Conservation (phyloP, 2,888 invertebrate genomes). For the Notodonta ziczac region DNA sequence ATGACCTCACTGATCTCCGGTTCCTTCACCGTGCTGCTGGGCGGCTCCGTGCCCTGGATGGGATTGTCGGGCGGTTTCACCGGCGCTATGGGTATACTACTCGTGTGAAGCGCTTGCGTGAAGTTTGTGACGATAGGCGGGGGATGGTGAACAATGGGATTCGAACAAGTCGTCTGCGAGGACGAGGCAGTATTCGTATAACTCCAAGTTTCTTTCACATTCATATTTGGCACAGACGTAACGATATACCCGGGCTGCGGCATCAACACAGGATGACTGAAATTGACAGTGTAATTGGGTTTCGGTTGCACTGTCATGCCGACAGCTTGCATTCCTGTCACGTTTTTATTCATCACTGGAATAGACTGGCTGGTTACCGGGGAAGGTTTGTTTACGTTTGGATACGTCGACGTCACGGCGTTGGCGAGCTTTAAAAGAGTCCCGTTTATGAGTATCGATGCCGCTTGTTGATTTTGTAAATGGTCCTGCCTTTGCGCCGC, state of each 20-base stretch:
- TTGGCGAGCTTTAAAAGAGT: constrained; percentile 78
- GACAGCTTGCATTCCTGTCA: constrained; percentile 72
- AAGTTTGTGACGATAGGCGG: constrained; percentile 67
- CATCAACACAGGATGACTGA: constrained; percentile 77
- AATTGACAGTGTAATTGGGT: constrained; percentile 80
- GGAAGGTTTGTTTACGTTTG: constrained; percentile 66
- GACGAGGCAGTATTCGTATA: constrained; percentile 61
- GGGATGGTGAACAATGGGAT: constrained; percentile 70
- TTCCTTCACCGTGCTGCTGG: constrained; percentile 77
- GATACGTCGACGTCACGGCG: constrained; percentile 65
- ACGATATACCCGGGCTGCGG: constrained; percentile 80
- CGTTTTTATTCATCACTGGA: constrained; percentile 75
- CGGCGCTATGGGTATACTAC: constrained; percentile 78
- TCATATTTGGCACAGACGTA: constrained; percentile 82
- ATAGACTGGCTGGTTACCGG: constrained; percentile 70
- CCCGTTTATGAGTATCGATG: constrained; percentile 80
- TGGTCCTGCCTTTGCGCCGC: constrained; percentile 70
- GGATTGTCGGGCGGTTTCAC: constrained; percentile 80
- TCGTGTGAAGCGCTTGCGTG: constrained; percentile 68
- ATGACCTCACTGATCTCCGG: constrained; percentile 58
- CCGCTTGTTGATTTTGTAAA: constrained; percentile 72
- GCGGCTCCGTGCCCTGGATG: constrained; percentile 78
- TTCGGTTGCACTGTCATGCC: constrained; percentile 81
- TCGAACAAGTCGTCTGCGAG: constrained; percentile 66
- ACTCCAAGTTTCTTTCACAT: constrained; percentile 79